Percentiles rank a stretch among this genome's conserved stretches.
phyloP scores from a whole-genome alignment of 1,140 invertebrate genomes.

The Pseudomyrmex dendroicus region DNA sequence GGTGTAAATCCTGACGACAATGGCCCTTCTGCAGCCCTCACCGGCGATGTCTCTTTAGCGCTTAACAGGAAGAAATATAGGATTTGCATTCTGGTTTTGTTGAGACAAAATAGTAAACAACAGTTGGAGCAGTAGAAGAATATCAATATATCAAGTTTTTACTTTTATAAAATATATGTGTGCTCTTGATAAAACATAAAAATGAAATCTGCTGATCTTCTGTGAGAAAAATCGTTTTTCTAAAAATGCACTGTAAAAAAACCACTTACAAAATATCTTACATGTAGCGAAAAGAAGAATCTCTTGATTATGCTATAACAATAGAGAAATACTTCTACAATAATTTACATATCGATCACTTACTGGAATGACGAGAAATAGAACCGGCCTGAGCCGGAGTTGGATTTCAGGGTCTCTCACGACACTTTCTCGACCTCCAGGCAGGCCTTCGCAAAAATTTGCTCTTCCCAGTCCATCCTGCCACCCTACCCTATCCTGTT shows the following conservation, averaged over 20 bases:
- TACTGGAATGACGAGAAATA: slow-evolving; percentile 28
- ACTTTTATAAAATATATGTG: too few species aligned
- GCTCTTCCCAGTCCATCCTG: slow-evolving; percentile 35
- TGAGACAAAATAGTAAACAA: background rate
- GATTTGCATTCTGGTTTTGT: background rate
- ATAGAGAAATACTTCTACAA: background rate
- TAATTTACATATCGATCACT: slow-evolving; percentile 36
- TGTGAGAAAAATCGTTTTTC: background rate
- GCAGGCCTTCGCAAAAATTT: slow-evolving; percentile 64
- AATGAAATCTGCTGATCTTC: background rate
- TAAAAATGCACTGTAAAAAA: background rate
- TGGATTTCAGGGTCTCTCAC: slow-evolving; percentile 46
- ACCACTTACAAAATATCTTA: background rate
- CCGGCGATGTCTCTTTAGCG: background rate
- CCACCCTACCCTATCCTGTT: slow-evolving; percentile 55
- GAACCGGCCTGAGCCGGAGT: background rate
- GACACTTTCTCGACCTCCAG: slow-evolving; percentile 47
- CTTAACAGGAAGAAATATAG: background rate
- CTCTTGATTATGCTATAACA: background rate
- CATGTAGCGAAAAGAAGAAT: background rate
- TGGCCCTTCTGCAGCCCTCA: background rate
- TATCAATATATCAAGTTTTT: too few species aligned
- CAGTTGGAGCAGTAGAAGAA: too few species aligned
- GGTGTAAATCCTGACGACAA: background rate
- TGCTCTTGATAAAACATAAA: too few species aligned